Evolutionary conservation across 2,888 invertebrate species (phyloP).

Genomic region (Cheilosia variabilis): DNA sequence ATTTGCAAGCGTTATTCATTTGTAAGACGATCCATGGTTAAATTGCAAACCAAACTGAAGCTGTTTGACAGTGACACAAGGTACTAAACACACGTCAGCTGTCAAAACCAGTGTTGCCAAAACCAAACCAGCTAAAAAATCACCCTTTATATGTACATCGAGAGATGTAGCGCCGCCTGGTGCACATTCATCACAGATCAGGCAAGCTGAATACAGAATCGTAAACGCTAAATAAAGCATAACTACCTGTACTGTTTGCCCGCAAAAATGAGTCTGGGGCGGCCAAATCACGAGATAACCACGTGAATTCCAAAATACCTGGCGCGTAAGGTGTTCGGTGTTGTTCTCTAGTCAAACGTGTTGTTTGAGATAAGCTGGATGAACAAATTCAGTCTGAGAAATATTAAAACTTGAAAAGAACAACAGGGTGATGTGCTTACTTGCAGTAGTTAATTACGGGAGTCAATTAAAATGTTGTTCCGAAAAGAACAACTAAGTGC

Average conservation of each 20-base stretch:
- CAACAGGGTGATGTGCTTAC: conserved; percentile 2
- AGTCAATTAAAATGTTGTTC: not conserved
- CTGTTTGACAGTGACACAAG: no score
- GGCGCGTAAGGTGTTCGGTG: not conserved
- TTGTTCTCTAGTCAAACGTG: conserved; percentile 11
- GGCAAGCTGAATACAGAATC: not conserved
- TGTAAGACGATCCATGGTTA: no score
- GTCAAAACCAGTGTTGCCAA: no score
- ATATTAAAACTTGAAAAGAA: conserved; percentile 18
- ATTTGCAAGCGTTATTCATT: no score
- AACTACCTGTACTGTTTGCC: not conserved
- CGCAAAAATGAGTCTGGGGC: not conserved
- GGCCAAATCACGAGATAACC: conserved; percentile 34
- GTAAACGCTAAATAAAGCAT: not conserved
- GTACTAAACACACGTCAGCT: no score
- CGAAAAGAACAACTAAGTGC: no score
- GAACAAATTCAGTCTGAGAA: not conserved
- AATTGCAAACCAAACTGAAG: no score
- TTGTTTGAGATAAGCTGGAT: conserved; percentile 29
- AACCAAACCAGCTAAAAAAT: no score
- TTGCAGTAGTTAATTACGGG: not conserved
- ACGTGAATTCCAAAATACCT: conserved; percentile 30
- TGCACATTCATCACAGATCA: not conserved
- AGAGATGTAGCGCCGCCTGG: no score
- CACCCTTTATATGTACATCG: no score